These are phyloP conservation scores for Uloborus diversus DNA, from an alignment of 1,140 invertebrate genomes.

Conservation along the genomic window DNA sequence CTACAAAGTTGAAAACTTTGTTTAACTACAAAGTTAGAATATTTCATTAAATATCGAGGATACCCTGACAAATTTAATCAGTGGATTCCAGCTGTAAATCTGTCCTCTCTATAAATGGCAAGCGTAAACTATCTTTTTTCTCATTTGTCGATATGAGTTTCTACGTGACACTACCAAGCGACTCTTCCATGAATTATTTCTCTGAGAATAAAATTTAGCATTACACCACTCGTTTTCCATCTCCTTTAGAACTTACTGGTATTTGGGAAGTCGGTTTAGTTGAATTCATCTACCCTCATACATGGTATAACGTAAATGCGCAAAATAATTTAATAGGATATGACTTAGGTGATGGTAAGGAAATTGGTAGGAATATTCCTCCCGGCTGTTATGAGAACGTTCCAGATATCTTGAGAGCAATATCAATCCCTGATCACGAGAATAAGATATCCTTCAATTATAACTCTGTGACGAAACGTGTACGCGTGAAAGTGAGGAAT, in stretches of 20 bases:
- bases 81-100: slow-evolving; percentile 60
- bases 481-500: neutral
- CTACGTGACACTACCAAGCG: slow-evolving; percentile 2
- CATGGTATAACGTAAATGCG: neutral
- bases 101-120: slow-evolving; percentile 41
- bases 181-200: neutral
- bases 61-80: slow-evolving; percentile 58
- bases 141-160: neutral
- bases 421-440: neutral
- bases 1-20: neutral
- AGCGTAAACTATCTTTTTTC: neutral
- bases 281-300: neutral
- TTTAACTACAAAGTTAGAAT: slow-evolving; percentile 2
- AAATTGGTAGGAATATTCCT: neutral
- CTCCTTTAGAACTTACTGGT: neutral
- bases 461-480: neutral
- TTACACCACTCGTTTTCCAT: neutral
- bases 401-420: neutral
- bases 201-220: neutral
- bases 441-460: neutral
- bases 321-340: neutral
- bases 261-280: neutral
- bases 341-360: neutral
- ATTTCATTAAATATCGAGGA: neutral
- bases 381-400: neutral